Evolutionary conservation across 2,113 vertebrate genomes (phyloP).

Genomic region (Scartelaos histophorus): DNA sequence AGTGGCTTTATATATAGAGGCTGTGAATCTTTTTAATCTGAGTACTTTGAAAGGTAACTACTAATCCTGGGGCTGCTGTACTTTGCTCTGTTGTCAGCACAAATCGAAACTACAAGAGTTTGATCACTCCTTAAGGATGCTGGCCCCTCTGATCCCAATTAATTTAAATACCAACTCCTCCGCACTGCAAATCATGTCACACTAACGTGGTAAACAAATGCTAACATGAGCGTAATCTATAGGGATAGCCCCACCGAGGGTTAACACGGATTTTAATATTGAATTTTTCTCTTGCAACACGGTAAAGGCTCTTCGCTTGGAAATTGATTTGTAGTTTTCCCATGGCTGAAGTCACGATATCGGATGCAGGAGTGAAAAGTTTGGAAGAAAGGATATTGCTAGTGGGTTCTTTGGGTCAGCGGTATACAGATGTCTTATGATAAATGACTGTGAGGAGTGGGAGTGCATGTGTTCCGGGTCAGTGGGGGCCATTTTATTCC

Average conservation of each 20-base stretch:
- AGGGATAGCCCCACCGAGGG: neutral
- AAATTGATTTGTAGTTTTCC: neutral
- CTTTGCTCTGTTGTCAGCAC: neutral
- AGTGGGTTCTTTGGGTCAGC: neutral
- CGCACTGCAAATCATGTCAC: neutral
- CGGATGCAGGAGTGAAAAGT: neutral
- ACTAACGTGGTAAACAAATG: neutral
- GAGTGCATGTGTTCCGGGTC: slow-evolving; percentile 3
- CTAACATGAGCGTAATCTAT: neutral
- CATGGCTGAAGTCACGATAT: neutral
- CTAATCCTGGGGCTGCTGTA: neutral
- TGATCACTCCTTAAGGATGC: slow-evolving; percentile 10
- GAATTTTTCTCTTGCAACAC: neutral
- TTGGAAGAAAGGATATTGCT: neutral
- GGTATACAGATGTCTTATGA: slow-evolving; percentile 6
- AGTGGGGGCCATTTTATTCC: neutral
- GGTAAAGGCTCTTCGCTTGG: neutral
- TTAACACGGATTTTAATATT: neutral
- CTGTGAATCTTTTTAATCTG: neutral
- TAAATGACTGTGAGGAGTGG: slow-evolving; percentile 7
- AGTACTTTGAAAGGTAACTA: neutral
- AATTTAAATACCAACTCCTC: slow-evolving; percentile 9
- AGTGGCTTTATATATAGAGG: neutral
- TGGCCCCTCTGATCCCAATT: slow-evolving; percentile 11
- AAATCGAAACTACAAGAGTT: slow-evolving; percentile 13